Evolutionary conservation across 1,140 invertebrate species (phyloP), one percentile per base, ranked within the genome.

Genomic region (Ganaspis sp.): DNA sequence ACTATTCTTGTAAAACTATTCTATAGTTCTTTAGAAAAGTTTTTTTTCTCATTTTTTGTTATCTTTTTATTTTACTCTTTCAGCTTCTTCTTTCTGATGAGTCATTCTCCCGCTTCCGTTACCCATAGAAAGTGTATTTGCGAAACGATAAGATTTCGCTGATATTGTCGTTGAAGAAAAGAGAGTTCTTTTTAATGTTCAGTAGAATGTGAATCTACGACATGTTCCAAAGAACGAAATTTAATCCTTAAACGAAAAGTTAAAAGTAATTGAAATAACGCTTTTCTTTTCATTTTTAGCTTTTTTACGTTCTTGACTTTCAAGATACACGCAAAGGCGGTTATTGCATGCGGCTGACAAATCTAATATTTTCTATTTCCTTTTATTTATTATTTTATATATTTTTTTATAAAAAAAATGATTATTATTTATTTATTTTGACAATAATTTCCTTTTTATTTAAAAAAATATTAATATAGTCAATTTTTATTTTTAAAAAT

Each of bases 121-220:
- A 12, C 12, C 23, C 58, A n/a, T 29, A 29, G 58, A 34, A 64
- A 64, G 26, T 64, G 26, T 29, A 64, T 64, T 64, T 29, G 54
- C 54, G 54, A 64, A 64, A 64, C 54, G 70, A 71, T 71, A 71
- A 71, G 70, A 45, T 42, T 42, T 42, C 40, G 38, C 70, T 71
- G 70, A 71, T 34, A 64, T 26, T 64, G 54, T 64, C 54, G 23
- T 26, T 4, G 15, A 64, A 29, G 23, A 15, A 29, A 64, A 29
- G 54, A 58, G 21, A 26, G 15, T 64, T n/a, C 26, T 26, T 29
- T 58, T 58, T 11, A 58, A 58, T 58, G 54, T 26, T 29, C 54
- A 64, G 54, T 64, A 34, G 15, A 64, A 64, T 64, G 12, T 29
- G 54, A 23, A 26, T 58, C 54, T 26, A 11, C 23, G 9, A 58